phyloP scores from a whole-genome alignment of 2,797 vertebrate species.

The Gallinago nigripennis region DNA sequence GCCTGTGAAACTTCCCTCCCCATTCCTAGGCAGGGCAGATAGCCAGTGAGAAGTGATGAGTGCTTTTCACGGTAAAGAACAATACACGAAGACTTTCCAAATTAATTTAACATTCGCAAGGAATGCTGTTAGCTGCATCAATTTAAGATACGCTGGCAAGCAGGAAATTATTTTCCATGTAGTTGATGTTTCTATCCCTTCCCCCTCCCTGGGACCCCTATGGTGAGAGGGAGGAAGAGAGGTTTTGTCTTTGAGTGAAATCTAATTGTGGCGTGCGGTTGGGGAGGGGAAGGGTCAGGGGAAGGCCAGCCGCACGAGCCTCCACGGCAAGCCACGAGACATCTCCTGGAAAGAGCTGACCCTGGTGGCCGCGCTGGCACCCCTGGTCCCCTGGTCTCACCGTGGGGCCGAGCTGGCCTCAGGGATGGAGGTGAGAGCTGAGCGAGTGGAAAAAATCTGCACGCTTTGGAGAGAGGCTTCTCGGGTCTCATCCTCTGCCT shows the following conservation, averaged over 20 bases:
- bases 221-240: constrained; percentile 10
- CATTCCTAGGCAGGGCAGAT: constrained; percentile 35
- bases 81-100: constrained; percentile 71
- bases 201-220: constrained; percentile 42
- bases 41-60: constrained; percentile 64
- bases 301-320: background rate
- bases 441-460: background rate
- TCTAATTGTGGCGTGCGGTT: background rate
- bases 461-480: background rate
- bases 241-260: constrained; percentile 65
- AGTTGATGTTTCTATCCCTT: constrained; percentile 47
- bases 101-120: constrained; percentile 74
- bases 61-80: constrained; percentile 65
- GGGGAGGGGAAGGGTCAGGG: constrained; percentile 27
- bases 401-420: fast-evolving
- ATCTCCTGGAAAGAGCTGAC: background rate
- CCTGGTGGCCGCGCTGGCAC: fast-evolving
- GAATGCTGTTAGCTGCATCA: constrained; percentile 67
- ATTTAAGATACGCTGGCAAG: constrained; percentile 68
- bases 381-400: background rate
- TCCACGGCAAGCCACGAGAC: background rate
- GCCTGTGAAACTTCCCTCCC: constrained; percentile 6
- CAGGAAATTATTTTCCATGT: constrained; percentile 73
- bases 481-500: fast-evolving
- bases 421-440: background rate